Base-by-base conservation (phyloP, 37 sponge, comb jelly and placozoan species). In the Tethya wilhelma region DNA sequence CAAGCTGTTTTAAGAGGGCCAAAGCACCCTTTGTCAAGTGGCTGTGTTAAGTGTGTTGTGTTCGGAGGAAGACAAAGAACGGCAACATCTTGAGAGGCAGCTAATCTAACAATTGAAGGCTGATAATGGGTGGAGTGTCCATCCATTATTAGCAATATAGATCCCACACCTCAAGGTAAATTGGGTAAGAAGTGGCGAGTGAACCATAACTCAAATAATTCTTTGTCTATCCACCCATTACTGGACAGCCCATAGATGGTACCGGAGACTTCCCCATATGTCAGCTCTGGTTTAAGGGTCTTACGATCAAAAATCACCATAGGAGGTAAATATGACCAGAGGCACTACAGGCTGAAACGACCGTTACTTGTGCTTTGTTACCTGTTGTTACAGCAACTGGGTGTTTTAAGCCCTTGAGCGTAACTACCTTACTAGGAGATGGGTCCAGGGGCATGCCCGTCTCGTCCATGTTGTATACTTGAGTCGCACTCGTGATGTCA, bases 111-210 rank as follows among this genome's bases (percentile, higher is more conserved):
- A 0, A 34, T 19, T 0, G 39, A 64, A 9, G 85, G 85, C 23
- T 40, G 19, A 67, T 60, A 92, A 25, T 92, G 93, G 0, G 80
- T 68, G 4, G 89, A 84, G 49, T 92, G 93, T 0, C 93, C 93
- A 79, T 92, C 89, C 60, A 92, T 11, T 20, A 91, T 39, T 23
- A 92, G 57, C 0, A 92, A 71, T 7, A 92, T 64, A 0, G 93
- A 87, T 0, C 83, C 31, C 0, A 20, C 36, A 22, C 64, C n/a
- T 0, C 20, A 79, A 78, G 53, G 83, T 76, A 71, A 82, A 23
- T 14, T 20, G 33, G 0, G 14, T 25, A 87, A 29, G 32, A 87
- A 87, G 41, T 86, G 91, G 0, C 67, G 0, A 0, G 0, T 1
- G 40, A 90, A 90, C 91, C 91, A 90, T 0, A n/a, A 0, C 25